A percentile compares a stretch with the other conserved stretches of the same genome.
Evolutionary conservation across 2,113 vertebrate genomes (phyloP).

Genomic region (Mionectes macconnelli): DNA sequence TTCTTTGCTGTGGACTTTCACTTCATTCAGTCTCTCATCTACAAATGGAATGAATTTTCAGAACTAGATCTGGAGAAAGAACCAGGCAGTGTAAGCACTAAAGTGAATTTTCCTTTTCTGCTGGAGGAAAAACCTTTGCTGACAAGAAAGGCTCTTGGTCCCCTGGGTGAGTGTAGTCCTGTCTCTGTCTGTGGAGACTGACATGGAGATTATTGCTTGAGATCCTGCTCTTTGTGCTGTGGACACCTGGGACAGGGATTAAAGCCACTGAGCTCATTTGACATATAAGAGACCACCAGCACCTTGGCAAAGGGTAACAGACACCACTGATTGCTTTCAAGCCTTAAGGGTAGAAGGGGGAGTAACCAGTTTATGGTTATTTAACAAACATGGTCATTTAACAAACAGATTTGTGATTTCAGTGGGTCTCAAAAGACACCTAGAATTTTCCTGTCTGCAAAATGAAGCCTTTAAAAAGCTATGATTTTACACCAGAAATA

Average conservation of each 20-base stretch:
- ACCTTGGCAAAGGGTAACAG: slow-evolving; percentile 40
- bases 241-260: slow-evolving; percentile 47
- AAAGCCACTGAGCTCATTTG: slow-evolving; percentile 31
- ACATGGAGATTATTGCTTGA: slow-evolving; percentile 40
- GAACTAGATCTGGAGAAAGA: neutral
- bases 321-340: slow-evolving; percentile 16
- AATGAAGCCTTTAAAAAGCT: neutral
- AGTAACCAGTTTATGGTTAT: neutral
- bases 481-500: neutral
- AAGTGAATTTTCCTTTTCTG: neutral
- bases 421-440: neutral
- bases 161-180: neutral
- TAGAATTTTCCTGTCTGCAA: neutral
- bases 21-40: neutral
- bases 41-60: neutral
- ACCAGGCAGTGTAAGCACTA: neutral
- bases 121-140: slow-evolving; percentile 3
- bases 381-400: neutral
- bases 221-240: slow-evolving; percentile 39
- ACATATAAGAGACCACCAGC: neutral
- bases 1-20: neutral
- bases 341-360: neutral
- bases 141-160: neutral
- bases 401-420: neutral
- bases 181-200: slow-evolving; percentile 30